Conservation (phyloP, 92 coral and sea anemone genomes). For the Phymanthus crucifer region DNA sequence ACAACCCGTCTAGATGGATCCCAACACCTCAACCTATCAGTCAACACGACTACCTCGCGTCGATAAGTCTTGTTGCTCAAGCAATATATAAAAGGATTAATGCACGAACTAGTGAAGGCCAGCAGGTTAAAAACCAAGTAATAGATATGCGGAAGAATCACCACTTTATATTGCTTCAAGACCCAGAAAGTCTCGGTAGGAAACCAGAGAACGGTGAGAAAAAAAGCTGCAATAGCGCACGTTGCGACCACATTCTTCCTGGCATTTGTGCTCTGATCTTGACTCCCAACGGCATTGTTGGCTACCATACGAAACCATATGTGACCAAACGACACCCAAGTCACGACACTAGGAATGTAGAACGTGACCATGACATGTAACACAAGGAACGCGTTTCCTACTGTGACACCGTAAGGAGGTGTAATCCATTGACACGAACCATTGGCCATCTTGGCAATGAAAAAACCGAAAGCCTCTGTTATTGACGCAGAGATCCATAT, state of each 20-base stretch:
- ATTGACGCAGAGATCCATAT: constrained; percentile 59
- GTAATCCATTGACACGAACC: constrained; percentile 41
- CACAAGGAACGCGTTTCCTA: constrained; percentile 36
- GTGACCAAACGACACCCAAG: constrained; percentile 68
- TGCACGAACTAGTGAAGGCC: constrained; percentile 68
- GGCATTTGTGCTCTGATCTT: constrained; percentile 41
- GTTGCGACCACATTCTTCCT: constrained; percentile 57
- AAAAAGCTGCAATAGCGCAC: constrained; percentile 71
- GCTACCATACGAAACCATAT: constrained; percentile 55
- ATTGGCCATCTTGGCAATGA: constrained; percentile 42
- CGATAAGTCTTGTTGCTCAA: constrained; percentile 62
- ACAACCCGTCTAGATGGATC: neutral
- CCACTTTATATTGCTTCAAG: constrained; percentile 43
- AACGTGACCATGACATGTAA: constrained; percentile 64
- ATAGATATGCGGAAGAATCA: constrained; percentile 31
- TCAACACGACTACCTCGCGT: constrained; percentile 21
- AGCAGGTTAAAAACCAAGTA: constrained; percentile 62
- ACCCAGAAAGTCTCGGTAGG: constrained; percentile 63
- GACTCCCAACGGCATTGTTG: constrained; percentile 29
- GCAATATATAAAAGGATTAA: constrained; percentile 74
- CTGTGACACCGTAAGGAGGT: constrained; percentile 42
- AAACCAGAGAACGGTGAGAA: constrained; percentile 82
- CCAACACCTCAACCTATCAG: constrained; percentile 3
- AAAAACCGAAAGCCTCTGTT: constrained; percentile 49
- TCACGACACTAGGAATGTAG: constrained; percentile 66